Conservation (phyloP, 2,888 invertebrate genomes). For the Spilarctia lutea region DNA sequence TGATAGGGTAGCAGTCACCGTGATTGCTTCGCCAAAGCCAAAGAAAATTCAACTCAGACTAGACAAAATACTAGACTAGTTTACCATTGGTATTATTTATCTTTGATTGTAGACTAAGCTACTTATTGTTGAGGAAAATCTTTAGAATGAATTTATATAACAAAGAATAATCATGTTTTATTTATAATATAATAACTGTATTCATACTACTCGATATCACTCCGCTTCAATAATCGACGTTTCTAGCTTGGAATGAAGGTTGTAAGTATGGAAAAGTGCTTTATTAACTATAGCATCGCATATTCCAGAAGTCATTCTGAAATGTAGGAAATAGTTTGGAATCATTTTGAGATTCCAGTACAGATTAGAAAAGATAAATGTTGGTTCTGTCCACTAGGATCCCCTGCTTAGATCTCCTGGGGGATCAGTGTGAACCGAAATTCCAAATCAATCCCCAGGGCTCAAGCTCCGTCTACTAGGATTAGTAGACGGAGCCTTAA, state of each 20-base stretch:
- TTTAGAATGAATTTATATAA: slow-evolving; percentile 31
- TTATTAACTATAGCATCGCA: slow-evolving; percentile 83
- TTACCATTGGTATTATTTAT: slow-evolving; percentile 33
- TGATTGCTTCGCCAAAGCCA: slow-evolving; percentile 86
- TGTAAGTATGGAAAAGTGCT: slow-evolving; percentile 75
- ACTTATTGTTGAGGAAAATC: slow-evolving; percentile 8
- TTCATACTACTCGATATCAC: slow-evolving; percentile 41
- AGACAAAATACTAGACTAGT: slow-evolving; percentile 73
- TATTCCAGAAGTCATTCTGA: slow-evolving; percentile 80
- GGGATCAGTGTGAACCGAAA: no score
- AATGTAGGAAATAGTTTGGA: slow-evolving; percentile 35
- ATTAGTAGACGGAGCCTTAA: no score
- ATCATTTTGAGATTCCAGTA: background rate
- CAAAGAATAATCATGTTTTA: slow-evolving; percentile 25
- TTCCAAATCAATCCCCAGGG: no score
- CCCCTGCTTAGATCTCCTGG: no score
- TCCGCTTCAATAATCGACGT: slow-evolving; percentile 66
- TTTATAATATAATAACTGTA: slow-evolving; percentile 20
- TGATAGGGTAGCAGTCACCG: slow-evolving; percentile 89
- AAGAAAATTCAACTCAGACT: slow-evolving; percentile 87
- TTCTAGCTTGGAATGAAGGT: slow-evolving; percentile 70
- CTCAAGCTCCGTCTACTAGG: no score
- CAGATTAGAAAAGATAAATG: background rate
- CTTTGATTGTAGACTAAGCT: slow-evolving; percentile 1
- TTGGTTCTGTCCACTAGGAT: no score